A percentile compares a stretch with the other conserved stretches of the same genome.
phyloP scores from a whole-genome alignment of 2,888 invertebrate species.

The Acanthacorydalis orientalis region DNA sequence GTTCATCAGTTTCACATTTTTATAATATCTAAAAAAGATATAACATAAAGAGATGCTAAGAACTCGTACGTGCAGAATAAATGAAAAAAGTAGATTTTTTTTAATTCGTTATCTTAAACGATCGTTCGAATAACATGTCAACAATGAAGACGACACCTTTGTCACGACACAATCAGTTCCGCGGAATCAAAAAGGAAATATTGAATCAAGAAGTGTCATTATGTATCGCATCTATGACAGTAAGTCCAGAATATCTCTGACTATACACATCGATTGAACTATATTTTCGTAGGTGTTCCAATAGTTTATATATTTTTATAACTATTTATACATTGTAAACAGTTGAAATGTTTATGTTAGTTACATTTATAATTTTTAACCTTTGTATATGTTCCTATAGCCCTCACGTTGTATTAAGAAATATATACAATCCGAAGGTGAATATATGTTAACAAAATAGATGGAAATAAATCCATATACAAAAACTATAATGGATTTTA shows the following conservation, averaged over 20 bases:
- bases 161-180: conserved; percentile 21
- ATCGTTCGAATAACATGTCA: neutral
- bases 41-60: too few species aligned
- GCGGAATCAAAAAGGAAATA: conserved; percentile 62
- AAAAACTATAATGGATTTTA: too few species aligned
- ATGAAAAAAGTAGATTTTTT: too few species aligned
- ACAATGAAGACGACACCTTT: neutral
- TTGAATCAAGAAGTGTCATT: conserved; percentile 55
- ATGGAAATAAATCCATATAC: neutral
- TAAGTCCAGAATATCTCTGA: conserved; percentile 31
- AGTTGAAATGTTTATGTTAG: too few species aligned
- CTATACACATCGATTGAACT: neutral
- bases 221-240: conserved; percentile 65
- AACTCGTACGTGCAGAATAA: too few species aligned
- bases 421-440: neutral
- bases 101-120: neutral
- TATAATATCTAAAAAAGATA: too few species aligned
- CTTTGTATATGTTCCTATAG: too few species aligned
- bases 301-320: too few species aligned
- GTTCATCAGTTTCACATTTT: too few species aligned
- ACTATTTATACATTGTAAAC: too few species aligned
- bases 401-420: neutral
- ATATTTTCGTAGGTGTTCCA: too few species aligned
- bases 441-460: neutral
- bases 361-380: too few species aligned